Evolutionary conservation across 2,888 invertebrate genomes (phyloP).

Genomic region (Lapara coniferarum): DNA sequence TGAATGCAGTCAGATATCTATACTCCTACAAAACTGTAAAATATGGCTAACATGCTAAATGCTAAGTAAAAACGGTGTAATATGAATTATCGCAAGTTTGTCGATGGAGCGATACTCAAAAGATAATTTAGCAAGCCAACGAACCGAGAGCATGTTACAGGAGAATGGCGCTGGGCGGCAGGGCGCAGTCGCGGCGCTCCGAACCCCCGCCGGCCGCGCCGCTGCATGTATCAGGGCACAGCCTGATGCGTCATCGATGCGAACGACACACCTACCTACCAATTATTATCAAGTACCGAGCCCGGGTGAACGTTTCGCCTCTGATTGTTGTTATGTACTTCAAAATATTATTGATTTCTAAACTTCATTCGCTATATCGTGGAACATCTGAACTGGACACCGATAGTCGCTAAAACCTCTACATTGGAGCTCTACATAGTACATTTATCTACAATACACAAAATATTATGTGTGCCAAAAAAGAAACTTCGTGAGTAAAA

Average conservation of each 20-base stretch:
- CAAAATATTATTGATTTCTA: not conserved
- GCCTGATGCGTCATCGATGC: slow-evolving; percentile 59
- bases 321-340: not conserved
- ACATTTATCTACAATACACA: not conserved
- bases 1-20: not conserved
- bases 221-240: slow-evolving; percentile 54
- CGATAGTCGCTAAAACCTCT: too few species aligned
- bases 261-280: slow-evolving; percentile 53
- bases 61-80: not conserved
- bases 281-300: slow-evolving; percentile 52
- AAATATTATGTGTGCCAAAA: not conserved
- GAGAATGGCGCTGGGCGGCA: slow-evolving; percentile 61
- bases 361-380: not conserved
- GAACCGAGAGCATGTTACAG: slow-evolving; percentile 68
- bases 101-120: slow-evolving; percentile 57
- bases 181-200: slow-evolving; percentile 67
- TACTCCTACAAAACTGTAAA: too few species aligned
- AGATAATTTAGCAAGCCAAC: slow-evolving; percentile 75
- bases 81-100: slow-evolving; percentile 13
- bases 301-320: slow-evolving; percentile 20
- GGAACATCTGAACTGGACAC: too few species aligned
- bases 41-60: not conserved
- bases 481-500: not conserved
- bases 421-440: not conserved
- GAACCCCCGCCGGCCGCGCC: slow-evolving; percentile 52